Conservation (phyloP, 2,888 invertebrate species). For the Dynastes maya region DNA sequence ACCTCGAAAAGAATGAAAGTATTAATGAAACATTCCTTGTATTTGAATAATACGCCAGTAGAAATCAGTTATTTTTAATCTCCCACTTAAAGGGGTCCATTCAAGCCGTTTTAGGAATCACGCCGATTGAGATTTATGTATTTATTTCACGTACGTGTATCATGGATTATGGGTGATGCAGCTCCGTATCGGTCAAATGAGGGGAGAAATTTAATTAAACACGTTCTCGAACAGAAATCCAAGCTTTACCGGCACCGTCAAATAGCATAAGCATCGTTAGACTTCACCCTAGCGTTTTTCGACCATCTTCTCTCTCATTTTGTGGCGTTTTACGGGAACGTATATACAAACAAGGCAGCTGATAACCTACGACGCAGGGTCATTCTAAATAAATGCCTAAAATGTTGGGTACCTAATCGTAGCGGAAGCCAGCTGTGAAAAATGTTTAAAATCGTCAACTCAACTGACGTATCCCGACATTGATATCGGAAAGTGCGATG, state of each 20-base stretch:
- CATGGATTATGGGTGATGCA: constrained; percentile 18
- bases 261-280: constrained; percentile 16
- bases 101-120: constrained; percentile 4
- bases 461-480: too few relatives aligned
- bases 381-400: neutral
- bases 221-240: constrained; percentile 39
- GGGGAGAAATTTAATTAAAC: constrained; percentile 39
- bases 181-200: constrained; percentile 33
- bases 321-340: neutral
- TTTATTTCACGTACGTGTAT: constrained; percentile 13
- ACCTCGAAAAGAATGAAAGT: too few relatives aligned
- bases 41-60: too few relatives aligned
- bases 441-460: too few relatives aligned
- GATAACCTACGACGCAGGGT: neutral
- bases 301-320: neutral
- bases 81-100: constrained; percentile 7
- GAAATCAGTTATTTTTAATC: neutral
- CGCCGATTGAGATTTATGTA: constrained; percentile 24
- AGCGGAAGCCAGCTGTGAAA: too few relatives aligned
- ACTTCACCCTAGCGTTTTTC: constrained; percentile 16
- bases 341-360: neutral
- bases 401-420: neutral
- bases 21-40: too few relatives aligned
- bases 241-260: constrained; percentile 33
- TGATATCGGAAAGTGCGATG: too few relatives aligned